Conservation (phyloP, 2,888 invertebrate species). For the Caenorhabditis panamensis region DNA sequence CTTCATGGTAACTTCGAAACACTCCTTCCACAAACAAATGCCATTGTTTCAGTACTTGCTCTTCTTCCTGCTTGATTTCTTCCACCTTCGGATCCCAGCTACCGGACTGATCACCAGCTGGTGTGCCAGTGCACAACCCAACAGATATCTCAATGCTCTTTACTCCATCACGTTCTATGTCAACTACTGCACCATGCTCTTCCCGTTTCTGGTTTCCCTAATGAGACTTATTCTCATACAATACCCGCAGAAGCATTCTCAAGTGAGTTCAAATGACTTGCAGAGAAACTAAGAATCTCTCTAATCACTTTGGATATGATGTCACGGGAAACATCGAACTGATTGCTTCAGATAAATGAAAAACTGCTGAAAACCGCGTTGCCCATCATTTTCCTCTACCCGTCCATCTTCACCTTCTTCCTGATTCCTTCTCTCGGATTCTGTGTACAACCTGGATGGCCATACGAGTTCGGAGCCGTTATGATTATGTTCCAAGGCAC, state of each 20-base stretch:
- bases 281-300: too few relatives aligned
- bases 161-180: slow-evolving; percentile 30
- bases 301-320: too few relatives aligned
- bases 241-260: slow-evolving; percentile 18
- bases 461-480: slow-evolving; percentile 42
- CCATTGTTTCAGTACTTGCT: slow-evolving; percentile 36
- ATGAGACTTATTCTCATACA: slow-evolving; percentile 21
- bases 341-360: slow-evolving; percentile 44
- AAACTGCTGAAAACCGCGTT: slow-evolving; percentile 2
- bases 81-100: slow-evolving; percentile 23
- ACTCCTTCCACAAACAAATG: too few relatives aligned
- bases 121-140: slow-evolving; percentile 27
- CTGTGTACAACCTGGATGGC: slow-evolving; percentile 26
- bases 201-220: slow-evolving; percentile 30
- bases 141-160: slow-evolving; percentile 18
- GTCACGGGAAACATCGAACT: too few relatives aligned
- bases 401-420: slow-evolving; percentile 35
- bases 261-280: slow-evolving; percentile 13
- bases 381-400: slow-evolving; percentile 33
- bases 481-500: not conserved
- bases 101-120: slow-evolving; percentile 35
- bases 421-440: slow-evolving; percentile 31
- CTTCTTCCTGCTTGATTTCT: slow-evolving; percentile 34
- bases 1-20: slow-evolving; percentile 17
- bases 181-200: slow-evolving; percentile 36